A percentile compares a stretch with the other conserved stretches of the same genome.
Evolutionary conservation across 2,113 vertebrate species (phyloP).

Genomic region (Kobus ellipsiprymnus): DNA sequence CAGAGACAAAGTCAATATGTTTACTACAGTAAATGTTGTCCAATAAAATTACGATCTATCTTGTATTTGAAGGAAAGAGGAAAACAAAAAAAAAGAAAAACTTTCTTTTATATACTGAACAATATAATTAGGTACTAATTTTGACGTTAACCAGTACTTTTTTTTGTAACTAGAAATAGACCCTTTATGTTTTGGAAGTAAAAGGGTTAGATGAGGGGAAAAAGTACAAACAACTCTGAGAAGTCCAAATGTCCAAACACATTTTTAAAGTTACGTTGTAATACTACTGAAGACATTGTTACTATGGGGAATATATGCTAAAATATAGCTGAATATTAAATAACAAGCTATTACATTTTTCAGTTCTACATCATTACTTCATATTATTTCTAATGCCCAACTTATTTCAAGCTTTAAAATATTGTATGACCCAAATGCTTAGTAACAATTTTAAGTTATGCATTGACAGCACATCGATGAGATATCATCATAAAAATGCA

Average conservation of each 20-base stretch:
- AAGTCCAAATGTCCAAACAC: background rate
- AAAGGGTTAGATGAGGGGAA: background rate
- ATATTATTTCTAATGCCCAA: background rate
- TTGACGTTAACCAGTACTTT: background rate
- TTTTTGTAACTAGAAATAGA: background rate
- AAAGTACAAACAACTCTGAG: background rate
- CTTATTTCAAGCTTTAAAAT: background rate
- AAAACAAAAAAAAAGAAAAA: background rate
- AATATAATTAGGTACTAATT: background rate
- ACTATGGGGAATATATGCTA: background rate
- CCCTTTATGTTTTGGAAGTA: background rate
- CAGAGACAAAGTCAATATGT: background rate
- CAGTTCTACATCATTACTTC: background rate
- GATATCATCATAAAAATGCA: slow-evolving; percentile 16
- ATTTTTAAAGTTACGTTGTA: background rate
- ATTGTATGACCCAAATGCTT: background rate
- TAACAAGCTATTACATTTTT: slow-evolving; percentile 4
- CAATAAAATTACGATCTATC: background rate
- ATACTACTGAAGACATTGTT: background rate
- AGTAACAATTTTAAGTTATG: background rate
- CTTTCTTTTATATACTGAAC: background rate
- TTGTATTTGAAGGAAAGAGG: background rate
- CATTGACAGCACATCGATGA: background rate
- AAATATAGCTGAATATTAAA: background rate
- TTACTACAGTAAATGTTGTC: background rate